Percentiles rank a stretch among this genome's conserved stretches.
Conservation (phyloP, 2,797 vertebrate genomes). For the Synaphobranchus kaupii region DNA sequence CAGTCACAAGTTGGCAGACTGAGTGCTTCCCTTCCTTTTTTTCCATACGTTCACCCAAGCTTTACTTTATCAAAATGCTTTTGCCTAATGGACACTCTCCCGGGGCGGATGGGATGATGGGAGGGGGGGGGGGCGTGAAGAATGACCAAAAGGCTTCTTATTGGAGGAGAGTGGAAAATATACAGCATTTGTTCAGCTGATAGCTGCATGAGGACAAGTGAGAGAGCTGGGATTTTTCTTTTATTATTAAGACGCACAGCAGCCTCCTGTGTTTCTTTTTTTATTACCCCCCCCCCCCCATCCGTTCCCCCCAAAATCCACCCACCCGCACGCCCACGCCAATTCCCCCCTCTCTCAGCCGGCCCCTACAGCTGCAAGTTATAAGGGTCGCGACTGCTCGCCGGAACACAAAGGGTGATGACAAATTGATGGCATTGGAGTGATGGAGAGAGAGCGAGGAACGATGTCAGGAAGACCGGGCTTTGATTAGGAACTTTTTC, state of each 20-base stretch:
- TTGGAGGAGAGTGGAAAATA: slow-evolving; percentile 79
- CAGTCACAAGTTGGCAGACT: slow-evolving; percentile 99
- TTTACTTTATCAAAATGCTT: slow-evolving; percentile 98
- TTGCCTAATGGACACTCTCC: slow-evolving; percentile 90
- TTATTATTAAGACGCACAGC: slow-evolving; percentile 63
- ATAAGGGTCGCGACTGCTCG: slow-evolving; percentile 89
- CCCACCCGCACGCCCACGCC: slow-evolving; percentile 43
- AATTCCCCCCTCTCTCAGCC: slow-evolving; percentile 64
- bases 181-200: slow-evolving; percentile 75
- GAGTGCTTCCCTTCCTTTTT: slow-evolving; percentile 91
- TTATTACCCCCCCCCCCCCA: slow-evolving; percentile 14
- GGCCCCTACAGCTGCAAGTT: slow-evolving; percentile 83
- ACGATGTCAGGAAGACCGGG: slow-evolving; percentile 81
- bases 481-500: slow-evolving; percentile 84
- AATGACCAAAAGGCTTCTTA: slow-evolving; percentile 87
- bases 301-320: slow-evolving; percentile 27
- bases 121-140: slow-evolving; percentile 68
- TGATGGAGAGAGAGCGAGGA: slow-evolving; percentile 84
- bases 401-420: slow-evolving; percentile 88
- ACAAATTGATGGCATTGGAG: slow-evolving; percentile 93
- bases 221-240: slow-evolving; percentile 66
- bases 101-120: slow-evolving; percentile 59
- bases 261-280: slow-evolving; percentile 55
- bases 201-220: slow-evolving; percentile 75
- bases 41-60: slow-evolving; percentile 89